Evolutionary conservation across 2,888 invertebrate species (phyloP).

Genomic region (Leptinotarsa tumamoca): DNA sequence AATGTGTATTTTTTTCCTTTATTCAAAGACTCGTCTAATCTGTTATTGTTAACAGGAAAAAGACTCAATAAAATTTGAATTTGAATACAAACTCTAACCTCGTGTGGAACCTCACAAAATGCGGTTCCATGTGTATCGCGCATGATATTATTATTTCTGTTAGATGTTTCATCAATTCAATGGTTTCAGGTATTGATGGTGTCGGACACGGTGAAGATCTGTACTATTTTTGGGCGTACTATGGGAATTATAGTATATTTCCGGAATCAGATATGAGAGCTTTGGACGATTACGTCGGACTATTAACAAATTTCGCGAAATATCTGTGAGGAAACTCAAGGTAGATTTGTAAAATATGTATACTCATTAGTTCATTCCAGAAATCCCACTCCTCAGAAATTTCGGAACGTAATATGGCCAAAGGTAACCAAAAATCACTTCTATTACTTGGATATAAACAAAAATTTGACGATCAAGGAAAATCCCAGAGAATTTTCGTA

Average conservation of each 20-base stretch:
- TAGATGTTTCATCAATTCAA: background rate
- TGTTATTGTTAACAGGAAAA: no score
- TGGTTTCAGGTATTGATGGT: conserved; percentile 32
- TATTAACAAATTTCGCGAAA: conserved; percentile 44
- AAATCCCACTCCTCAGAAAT: conserved; percentile 39
- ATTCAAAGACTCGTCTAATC: no score
- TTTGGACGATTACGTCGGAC: conserved; percentile 34
- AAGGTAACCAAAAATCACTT: conserved; percentile 33
- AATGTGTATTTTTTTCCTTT: no score
- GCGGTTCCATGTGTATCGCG: no score
- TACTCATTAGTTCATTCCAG: conserved; percentile 27
- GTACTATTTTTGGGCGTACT: conserved; percentile 37
- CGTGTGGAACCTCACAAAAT: no score
- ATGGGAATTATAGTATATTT: conserved; percentile 16
- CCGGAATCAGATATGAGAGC: conserved; percentile 33
- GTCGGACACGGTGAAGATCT: conserved; percentile 44
- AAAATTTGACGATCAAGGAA: conserved; percentile 40
- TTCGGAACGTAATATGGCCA: conserved; percentile 46
- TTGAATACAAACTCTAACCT: no score
- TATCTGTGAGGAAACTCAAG: conserved; percentile 33
- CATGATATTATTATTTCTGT: no score
- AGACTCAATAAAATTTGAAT: no score
- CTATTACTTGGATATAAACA: conserved; percentile 49
- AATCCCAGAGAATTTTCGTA: conserved; percentile 46
- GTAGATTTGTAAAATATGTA: background rate